These are phyloP conservation scores for Perccottus glenii DNA, from an alignment of 2,113 vertebrate genomes.

Conservation along the genomic window DNA sequence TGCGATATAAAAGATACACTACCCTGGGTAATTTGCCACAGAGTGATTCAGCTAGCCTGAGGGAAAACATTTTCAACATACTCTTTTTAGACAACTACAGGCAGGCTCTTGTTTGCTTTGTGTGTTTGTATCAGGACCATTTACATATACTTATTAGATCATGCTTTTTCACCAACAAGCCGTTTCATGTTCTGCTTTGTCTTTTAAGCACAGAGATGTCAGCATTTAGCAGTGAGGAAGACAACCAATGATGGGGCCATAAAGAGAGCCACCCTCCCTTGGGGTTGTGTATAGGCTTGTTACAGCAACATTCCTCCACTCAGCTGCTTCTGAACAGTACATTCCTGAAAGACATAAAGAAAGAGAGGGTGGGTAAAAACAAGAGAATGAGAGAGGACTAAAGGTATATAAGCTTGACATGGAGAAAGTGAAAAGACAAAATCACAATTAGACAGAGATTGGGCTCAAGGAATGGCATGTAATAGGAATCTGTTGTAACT, in stretches of 20 bases:
- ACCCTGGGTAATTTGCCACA: constrained; percentile 53
- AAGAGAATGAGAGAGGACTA: not conserved
- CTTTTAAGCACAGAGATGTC: not conserved
- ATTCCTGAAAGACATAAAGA: constrained; percentile 54
- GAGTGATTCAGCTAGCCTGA: constrained; percentile 43
- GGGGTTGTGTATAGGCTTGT: constrained; percentile 75
- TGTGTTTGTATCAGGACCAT: constrained; percentile 8
- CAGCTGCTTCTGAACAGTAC: constrained; percentile 71
- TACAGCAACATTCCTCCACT: constrained; percentile 72
- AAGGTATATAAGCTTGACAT: too few species aligned
- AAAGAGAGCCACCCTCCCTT: constrained; percentile 57
- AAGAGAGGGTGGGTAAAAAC: constrained; percentile 3
- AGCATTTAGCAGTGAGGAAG: not conserved
- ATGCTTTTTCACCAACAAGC: constrained; percentile 10
- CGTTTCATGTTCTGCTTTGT: constrained; percentile 27
- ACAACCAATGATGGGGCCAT: not conserved
- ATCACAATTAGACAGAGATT: too few species aligned
- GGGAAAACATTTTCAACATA: constrained; percentile 53
- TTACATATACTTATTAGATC: constrained; percentile 1
- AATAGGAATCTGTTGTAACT: too few species aligned
- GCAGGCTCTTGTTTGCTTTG: constrained; percentile 53
- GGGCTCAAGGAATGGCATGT: too few species aligned
- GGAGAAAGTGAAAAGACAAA: too few species aligned
- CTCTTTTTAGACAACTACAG: constrained; percentile 46
- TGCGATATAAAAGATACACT: constrained; percentile 1